A percentile compares a stretch with the other conserved stretches of the same genome.
phyloP scores from a whole-genome alignment of 1,140 invertebrate species.

The Apis laboriosa region DNA sequence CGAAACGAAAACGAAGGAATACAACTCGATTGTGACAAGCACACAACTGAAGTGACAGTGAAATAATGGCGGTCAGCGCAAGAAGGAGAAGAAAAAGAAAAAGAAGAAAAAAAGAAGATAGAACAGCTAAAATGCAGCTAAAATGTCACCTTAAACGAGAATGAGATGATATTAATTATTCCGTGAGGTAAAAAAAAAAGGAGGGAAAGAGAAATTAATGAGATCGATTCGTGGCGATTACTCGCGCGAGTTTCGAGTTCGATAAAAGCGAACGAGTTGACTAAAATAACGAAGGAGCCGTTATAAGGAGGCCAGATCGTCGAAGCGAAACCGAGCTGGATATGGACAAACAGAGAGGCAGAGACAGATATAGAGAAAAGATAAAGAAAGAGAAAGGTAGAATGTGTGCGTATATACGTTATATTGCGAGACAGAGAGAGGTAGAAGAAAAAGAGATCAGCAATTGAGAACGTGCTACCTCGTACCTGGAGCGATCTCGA shows the following conservation, averaged over 20 bases:
- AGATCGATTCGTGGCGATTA: constrained; percentile 18
- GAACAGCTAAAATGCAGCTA: background rate
- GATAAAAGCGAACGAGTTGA: constrained; percentile 42
- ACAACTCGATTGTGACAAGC: background rate
- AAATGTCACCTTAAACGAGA: background rate
- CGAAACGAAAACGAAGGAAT: constrained; percentile 5
- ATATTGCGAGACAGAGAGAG: background rate
- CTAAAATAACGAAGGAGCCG: background rate
- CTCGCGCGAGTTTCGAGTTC: constrained; percentile 11
- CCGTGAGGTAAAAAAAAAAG: background rate
- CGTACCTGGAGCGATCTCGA: constrained; percentile 58
- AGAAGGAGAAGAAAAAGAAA: background rate
- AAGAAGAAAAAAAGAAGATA: background rate
- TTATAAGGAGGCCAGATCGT: constrained; percentile 63
- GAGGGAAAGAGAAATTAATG: constrained; percentile 40
- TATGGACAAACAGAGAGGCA: constrained; percentile 22
- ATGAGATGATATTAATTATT: constrained; percentile 5
- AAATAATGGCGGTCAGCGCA: background rate
- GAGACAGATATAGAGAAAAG: background rate
- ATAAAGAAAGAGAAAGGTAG: background rate
- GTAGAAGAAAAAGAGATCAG: constrained; percentile 31
- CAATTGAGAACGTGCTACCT: constrained; percentile 58
- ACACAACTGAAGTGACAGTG: background rate
- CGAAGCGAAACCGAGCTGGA: constrained; percentile 65
- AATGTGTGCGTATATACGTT: background rate